Evolutionary conservation across 2,888 invertebrate genomes (phyloP).

Genomic region (Thymelicus sylvestris): DNA sequence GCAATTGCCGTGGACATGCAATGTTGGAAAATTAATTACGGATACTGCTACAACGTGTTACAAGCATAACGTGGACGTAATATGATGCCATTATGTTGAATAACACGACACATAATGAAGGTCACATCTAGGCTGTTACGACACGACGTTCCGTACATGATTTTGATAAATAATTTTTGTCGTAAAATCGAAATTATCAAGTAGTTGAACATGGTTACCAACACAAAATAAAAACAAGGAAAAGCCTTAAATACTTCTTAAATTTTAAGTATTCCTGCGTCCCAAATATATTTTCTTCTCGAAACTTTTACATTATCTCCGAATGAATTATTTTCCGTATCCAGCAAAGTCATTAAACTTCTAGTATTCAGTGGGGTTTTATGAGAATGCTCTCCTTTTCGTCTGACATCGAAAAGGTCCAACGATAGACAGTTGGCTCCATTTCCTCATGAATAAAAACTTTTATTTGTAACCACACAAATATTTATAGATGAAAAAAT

Average conservation of each 20-base stretch:
- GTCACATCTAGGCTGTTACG: no score
- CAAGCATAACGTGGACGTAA: no score
- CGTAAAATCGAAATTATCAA: no score
- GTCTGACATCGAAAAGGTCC: neutral
- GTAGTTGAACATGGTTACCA: no score
- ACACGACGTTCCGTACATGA: no score
- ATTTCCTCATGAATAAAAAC: neutral
- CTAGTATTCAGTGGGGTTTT: constrained; percentile 10
- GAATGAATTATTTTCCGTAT: constrained; percentile 17
- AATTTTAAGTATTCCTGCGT: neutral
- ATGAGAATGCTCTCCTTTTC: neutral
- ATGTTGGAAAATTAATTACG: neutral
- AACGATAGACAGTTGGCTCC: neutral
- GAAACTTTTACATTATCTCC: constrained; percentile 15
- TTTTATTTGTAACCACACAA: no score
- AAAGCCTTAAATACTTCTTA: neutral
- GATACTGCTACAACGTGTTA: no score
- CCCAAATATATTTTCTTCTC: constrained; percentile 2
- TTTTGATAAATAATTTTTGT: no score
- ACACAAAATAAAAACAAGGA: neutral
- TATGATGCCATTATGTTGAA: no score
- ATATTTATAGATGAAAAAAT: no score
- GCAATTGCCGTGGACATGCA: neutral
- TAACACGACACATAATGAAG: no score
- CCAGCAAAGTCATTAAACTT: constrained; percentile 18